These are phyloP conservation scores for Leptogaster cylindrica DNA, from an alignment of 2,888 invertebrate genomes.

Conservation along the genomic window DNA sequence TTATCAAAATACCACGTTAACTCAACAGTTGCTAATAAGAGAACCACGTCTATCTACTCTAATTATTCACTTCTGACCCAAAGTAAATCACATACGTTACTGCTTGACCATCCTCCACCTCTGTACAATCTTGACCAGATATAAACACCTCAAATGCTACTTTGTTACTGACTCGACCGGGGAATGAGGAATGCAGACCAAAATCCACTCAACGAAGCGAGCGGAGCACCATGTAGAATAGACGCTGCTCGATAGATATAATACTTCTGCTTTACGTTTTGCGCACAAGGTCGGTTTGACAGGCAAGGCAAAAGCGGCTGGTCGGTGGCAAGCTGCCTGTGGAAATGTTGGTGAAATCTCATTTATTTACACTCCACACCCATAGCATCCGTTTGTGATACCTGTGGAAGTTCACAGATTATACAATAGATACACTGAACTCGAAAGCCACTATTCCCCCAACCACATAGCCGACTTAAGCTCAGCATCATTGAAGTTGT, in stretches of 20 bases:
- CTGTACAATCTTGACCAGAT: constrained; percentile 12
- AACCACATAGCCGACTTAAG: constrained; percentile 3
- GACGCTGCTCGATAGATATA: constrained; percentile 44
- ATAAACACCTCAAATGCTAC: constrained; percentile 31
- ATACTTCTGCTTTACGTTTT: constrained; percentile 42
- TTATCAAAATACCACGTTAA: not conserved
- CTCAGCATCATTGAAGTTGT: not conserved
- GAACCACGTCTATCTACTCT: constrained; percentile 1
- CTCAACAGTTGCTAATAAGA: not conserved
- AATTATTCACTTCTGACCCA: too few relatives aligned
- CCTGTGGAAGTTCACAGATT: constrained; percentile 31
- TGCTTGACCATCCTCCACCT: too few relatives aligned
- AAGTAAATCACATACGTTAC: constrained; percentile 17
- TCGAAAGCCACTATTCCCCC: constrained; percentile 1
- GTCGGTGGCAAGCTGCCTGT: not conserved
- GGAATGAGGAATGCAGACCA: constrained; percentile 34
- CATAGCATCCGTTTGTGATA: constrained; percentile 1
- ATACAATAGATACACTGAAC: constrained; percentile 27
- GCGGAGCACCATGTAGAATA: constrained; percentile 43
- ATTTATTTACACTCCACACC: constrained; percentile 25
- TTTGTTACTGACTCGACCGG: constrained; percentile 33
- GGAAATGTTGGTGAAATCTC: constrained; percentile 30
- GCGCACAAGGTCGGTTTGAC: constrained; percentile 44
- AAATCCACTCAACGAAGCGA: constrained; percentile 39
- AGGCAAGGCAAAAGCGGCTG: not conserved